Evolutionary conservation across 2,888 invertebrate species (phyloP).

Genomic region (Macrophya alboannulata): DNA sequence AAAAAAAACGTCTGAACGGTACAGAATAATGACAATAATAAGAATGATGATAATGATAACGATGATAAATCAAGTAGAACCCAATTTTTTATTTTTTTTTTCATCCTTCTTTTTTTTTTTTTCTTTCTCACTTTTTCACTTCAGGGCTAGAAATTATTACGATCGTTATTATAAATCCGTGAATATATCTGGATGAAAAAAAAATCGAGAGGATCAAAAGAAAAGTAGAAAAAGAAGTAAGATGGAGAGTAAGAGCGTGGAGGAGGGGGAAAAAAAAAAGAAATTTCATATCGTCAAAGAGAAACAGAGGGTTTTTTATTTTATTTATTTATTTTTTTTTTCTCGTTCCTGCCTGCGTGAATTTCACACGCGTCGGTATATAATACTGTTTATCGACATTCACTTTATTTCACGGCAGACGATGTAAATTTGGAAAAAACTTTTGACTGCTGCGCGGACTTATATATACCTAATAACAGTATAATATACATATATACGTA

Average conservation of each 20-base stretch:
- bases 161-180: too few relatives aligned
- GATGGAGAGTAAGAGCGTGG: neutral
- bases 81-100: too few relatives aligned
- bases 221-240: neutral
- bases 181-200: too few relatives aligned
- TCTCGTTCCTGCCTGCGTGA: neutral
- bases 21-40: too few relatives aligned
- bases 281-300: neutral
- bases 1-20: too few relatives aligned
- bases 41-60: too few relatives aligned
- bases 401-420: neutral
- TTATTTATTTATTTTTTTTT: neutral
- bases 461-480: neutral
- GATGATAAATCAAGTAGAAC: too few relatives aligned
- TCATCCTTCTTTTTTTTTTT: too few relatives aligned
- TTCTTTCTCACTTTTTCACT: too few relatives aligned
- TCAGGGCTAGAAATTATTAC: too few relatives aligned
- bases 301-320: neutral
- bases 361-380: neutral
- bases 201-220: neutral
- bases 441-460: neutral
- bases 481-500: too few relatives aligned
- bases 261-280: neutral
- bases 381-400: constrained; percentile 11
- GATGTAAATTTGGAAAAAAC: neutral